These are phyloP conservation scores for Tetraneura akinire DNA, from an alignment of 1,140 invertebrate species.

Conservation along the genomic window DNA sequence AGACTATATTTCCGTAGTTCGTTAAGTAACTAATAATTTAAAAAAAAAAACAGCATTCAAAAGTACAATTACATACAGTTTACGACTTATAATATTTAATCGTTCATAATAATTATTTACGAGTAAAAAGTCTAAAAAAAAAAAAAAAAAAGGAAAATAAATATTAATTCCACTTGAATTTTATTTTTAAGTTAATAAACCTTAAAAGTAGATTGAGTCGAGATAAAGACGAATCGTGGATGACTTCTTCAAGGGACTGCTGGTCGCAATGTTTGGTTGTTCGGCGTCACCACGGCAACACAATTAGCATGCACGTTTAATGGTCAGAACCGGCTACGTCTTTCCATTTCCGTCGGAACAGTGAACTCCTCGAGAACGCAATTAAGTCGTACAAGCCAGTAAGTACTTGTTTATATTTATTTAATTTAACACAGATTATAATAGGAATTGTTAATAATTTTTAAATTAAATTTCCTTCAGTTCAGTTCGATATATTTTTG, in stretches of 20 bases:
- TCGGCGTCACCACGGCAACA: constrained; percentile 45
- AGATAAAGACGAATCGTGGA: constrained; percentile 26
- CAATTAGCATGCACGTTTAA: constrained; percentile 43
- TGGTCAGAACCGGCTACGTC: constrained; percentile 33
- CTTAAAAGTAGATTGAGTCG: not conserved
- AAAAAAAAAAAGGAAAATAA: too few relatives aligned
- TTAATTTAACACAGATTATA: not conserved
- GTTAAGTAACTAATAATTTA: too few relatives aligned
- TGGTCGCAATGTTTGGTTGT: constrained; percentile 41
- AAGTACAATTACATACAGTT: too few relatives aligned
- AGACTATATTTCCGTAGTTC: too few relatives aligned
- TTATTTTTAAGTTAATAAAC: too few relatives aligned
- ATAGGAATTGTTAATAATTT: not conserved
- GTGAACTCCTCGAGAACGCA: constrained; percentile 3
- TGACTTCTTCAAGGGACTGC: not conserved
- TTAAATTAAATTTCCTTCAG: not conserved
- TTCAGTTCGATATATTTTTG: too few relatives aligned
- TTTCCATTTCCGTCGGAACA: constrained; percentile 24
- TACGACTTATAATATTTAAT: too few relatives aligned
- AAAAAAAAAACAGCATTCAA: too few relatives aligned
- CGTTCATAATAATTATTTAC: too few relatives aligned
- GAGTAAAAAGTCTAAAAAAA: too few relatives aligned
- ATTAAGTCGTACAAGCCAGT: constrained; percentile 27
- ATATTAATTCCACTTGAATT: too few relatives aligned
- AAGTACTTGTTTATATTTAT: not conserved